Evolutionary conservation across 2,888 invertebrate genomes (phyloP), one percentile per base, ranked within the genome.

Genomic region (Eumerus sabulonum): DNA sequence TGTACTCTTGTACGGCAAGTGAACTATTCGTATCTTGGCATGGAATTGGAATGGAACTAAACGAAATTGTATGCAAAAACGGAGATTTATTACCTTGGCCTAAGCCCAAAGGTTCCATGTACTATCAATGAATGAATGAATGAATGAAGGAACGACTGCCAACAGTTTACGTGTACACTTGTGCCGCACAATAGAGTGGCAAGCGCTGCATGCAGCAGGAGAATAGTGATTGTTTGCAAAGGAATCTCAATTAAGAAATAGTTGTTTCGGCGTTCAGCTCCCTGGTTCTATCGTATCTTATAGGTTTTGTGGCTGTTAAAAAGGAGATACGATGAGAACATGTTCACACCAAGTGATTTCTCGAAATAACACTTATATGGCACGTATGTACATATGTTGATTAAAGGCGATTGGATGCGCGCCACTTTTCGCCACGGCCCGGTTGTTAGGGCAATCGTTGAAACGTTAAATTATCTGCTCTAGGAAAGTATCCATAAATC

Each of bases 11-110:
- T 51, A 38, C 19, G 14, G 18, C 50, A 36, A 9, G 18, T 17
- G 13, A n/a, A 44, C 19, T 42, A 13, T 27, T 18, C 35, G 14
- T n/a, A 13, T n/a, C 50, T 35, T 13, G 27, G 3, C 27, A 27
- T 7, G 27, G 2, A 42, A 44, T 42, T 7, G 27, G 2, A 42
- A 44, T 42, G 38, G 47, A 56, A 45, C 50, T 17, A 4, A 66
- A 54, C 57, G 53, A 64, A 60, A 73, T n/a, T 27, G 27, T 68
- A 79, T 79, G 79, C 73, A 79, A 74, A 73, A 68, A 64, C 35
- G 47, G 64, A 74, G 68, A 79, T 79, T 79, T 79, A 79, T 79
- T 79, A 56, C 79, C 79, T 74, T 74, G 74, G 74, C 79, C 73
- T 63, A 63, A 73, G 64, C 57, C 48, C 16, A 48, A 42, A 51